Evolutionary conservation across 1,140 invertebrate species (phyloP).

Genomic region (Calephelis virginiensis): DNA sequence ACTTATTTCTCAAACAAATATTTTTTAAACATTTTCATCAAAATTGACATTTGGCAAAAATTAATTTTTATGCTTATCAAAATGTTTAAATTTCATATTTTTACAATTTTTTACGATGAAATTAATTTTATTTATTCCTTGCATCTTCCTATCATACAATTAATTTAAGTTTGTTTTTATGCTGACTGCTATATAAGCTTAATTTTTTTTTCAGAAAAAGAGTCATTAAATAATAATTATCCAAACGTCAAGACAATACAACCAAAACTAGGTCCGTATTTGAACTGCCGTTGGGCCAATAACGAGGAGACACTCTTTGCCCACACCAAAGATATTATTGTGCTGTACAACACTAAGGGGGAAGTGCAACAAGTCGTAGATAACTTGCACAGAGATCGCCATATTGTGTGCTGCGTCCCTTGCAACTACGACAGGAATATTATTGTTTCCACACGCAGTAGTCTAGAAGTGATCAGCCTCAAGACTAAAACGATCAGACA

Average conservation of each 20-base stretch:
- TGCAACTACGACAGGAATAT: slow-evolving; percentile 55
- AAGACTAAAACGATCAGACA: slow-evolving; percentile 46
- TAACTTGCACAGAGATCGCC: slow-evolving; percentile 45
- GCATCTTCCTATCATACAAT: no score
- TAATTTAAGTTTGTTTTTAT: no score
- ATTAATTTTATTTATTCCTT: no score
- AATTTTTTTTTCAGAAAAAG: slow-evolving; percentile 41
- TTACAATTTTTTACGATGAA: no score
- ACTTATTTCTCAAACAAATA: no score
- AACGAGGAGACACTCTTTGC: slow-evolving; percentile 54
- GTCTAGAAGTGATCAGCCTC: slow-evolving; percentile 50
- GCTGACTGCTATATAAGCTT: no score
- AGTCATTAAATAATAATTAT: slow-evolving; percentile 50
- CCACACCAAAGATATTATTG: slow-evolving; percentile 54
- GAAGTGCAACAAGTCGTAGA: slow-evolving; percentile 42
- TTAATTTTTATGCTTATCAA: no score
- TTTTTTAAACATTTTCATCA: no score
- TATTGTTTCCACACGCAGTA: slow-evolving; percentile 41
- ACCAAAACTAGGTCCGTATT: slow-evolving; percentile 42
- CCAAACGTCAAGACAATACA: slow-evolving; percentile 43
- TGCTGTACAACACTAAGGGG: slow-evolving; percentile 46
- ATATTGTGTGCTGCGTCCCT: slow-evolving; percentile 52
- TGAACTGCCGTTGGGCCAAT: slow-evolving; percentile 62
- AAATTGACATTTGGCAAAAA: no score
- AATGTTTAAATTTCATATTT: no score